A percentile compares a stretch with the other conserved stretches of the same genome.
Evolutionary conservation across 2,888 invertebrate genomes (phyloP).

Genomic region (Pristionchus arcanus): DNA sequence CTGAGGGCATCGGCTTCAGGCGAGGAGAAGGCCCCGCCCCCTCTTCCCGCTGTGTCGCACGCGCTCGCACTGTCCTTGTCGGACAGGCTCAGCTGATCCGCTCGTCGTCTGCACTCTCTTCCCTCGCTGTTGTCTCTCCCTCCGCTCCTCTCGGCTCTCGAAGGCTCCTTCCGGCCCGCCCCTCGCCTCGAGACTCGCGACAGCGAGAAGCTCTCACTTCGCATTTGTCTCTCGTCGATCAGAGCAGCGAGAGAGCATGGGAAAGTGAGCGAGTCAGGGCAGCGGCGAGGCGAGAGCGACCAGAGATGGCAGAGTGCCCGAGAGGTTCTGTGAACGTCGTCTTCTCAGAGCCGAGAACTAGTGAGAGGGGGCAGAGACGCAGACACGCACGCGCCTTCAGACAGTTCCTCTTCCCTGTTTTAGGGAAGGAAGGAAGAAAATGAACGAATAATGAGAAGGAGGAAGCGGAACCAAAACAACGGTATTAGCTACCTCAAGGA

Average conservation of each 20-base stretch:
- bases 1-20: constrained; percentile 4
- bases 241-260: no score
- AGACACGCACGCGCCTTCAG: background rate
- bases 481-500: background rate
- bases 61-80: constrained; percentile 16
- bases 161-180: background rate
- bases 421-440: background rate
- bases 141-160: background rate
- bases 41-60: background rate
- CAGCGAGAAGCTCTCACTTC: no score
- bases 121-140: background rate
- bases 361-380: constrained; percentile 27
- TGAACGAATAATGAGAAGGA: background rate
- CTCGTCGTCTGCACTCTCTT: background rate
- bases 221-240: no score
- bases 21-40: background rate
- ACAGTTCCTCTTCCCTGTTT: constrained; percentile 32
- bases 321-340: constrained; percentile 23
- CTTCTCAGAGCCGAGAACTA: background rate
- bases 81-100: constrained; percentile 26
- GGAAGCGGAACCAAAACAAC: constrained; percentile 1
- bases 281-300: constrained; percentile 35
- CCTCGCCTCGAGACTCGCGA: constrained; percentile 7
- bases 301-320: constrained; percentile 28
- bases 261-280: no score